Conservation (phyloP, 1,140 invertebrate genomes). For the Leptinotarsa undecemlineata region DNA sequence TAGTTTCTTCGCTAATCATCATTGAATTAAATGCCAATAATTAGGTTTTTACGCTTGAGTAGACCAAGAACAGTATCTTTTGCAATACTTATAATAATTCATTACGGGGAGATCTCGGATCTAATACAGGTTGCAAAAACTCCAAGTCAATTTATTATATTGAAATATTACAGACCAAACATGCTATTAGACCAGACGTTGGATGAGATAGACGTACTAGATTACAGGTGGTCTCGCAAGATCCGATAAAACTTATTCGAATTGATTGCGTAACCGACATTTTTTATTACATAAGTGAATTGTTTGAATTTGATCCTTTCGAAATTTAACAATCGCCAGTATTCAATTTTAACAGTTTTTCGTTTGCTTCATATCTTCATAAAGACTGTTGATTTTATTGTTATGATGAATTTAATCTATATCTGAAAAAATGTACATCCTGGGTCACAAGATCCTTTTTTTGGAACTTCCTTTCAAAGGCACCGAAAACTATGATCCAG, state of each 20-base stretch:
- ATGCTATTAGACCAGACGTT: not conserved
- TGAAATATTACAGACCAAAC: conserved; percentile 2
- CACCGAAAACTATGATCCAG: too few species aligned
- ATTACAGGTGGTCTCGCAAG: conserved; percentile 1
- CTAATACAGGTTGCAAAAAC: not conserved
- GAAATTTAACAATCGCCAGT: not conserved
- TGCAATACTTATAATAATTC: conserved; percentile 2
- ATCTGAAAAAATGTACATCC: not conserved
- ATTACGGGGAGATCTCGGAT: not conserved
- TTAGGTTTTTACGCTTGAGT: not conserved
- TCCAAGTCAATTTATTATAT: not conserved
- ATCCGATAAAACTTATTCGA: not conserved
- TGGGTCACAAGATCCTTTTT: too few species aligned
- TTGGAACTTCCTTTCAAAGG: too few species aligned
- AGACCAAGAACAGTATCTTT: not conserved
- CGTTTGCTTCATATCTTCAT: not conserved
- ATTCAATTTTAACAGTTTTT: not conserved
- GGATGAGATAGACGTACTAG: not conserved
- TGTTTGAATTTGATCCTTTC: not conserved
- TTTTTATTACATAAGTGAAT: not conserved
- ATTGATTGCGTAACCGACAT: not conserved
- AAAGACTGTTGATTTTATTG: not conserved
- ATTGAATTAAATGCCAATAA: not conserved
- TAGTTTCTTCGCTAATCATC: not conserved
- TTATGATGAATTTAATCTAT: not conserved